These are phyloP conservation scores for Drepana arcuata DNA, from an alignment of 1,140 invertebrate species.

Conservation along the genomic window DNA sequence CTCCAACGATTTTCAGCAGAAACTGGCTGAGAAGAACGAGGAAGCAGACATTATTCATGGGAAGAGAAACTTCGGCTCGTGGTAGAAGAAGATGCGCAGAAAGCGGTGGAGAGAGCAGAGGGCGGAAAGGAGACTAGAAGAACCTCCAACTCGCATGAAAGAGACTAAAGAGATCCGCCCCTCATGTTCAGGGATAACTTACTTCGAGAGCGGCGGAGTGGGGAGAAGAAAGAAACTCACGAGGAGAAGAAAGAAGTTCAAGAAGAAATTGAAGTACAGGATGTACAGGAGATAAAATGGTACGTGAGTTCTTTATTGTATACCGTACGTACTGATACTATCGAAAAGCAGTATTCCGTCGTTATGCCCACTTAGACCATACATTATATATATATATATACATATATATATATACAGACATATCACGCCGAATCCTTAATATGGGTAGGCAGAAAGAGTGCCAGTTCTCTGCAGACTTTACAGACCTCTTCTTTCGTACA, in stretches of 20 bases:
- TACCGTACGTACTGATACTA: too few species aligned
- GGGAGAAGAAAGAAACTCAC: constrained; percentile 13
- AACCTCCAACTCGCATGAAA: too few species aligned
- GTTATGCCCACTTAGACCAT: too few species aligned
- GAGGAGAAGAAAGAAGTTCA: constrained; percentile 4
- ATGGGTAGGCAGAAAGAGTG: too few species aligned
- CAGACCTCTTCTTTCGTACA: too few species aligned
- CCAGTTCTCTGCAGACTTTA: too few species aligned
- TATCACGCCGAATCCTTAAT: too few species aligned
- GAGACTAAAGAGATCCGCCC: constrained; percentile 33
- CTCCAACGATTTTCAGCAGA: constrained; percentile 72
- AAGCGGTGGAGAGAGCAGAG: constrained; percentile 75
- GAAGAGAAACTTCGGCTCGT: constrained; percentile 81
- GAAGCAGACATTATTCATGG: constrained; percentile 78
- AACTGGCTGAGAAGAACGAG: constrained; percentile 77
- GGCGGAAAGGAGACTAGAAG: constrained; percentile 70
- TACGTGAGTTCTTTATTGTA: too few species aligned
- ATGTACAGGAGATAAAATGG: too few species aligned
- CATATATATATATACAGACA: too few species aligned
- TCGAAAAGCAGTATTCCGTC: too few species aligned
- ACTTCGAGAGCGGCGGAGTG: constrained; percentile 48
- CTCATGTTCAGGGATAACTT: constrained; percentile 56
- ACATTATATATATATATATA: too few species aligned
- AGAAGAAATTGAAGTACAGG: constrained; percentile 17
- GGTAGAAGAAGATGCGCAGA: constrained; percentile 77